A percentile compares a stretch with the other conserved stretches of the same genome.
phyloP scores from a whole-genome alignment of 1,140 invertebrate genomes.

The Arion vulgaris region DNA sequence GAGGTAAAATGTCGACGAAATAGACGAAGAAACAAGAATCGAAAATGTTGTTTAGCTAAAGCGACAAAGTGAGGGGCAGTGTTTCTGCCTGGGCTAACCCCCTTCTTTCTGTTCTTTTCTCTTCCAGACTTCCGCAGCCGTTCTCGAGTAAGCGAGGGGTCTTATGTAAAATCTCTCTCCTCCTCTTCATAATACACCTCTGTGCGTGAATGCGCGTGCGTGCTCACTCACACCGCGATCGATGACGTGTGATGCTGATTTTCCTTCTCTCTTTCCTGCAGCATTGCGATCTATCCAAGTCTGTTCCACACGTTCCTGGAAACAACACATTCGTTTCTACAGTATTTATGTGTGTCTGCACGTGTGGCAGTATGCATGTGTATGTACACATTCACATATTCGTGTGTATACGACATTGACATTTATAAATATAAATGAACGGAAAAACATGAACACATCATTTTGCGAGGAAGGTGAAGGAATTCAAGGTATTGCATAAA shows the following conservation, averaged over 20 bases:
- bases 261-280: neutral
- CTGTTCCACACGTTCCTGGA: neutral
- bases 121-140: neutral
- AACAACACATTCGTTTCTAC: neutral
- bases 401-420: too few relatives aligned
- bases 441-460: neutral
- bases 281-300: neutral
- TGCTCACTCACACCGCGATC: conserved; percentile 4
- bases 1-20: neutral
- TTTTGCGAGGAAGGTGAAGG: neutral
- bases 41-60: neutral
- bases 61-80: conserved; percentile 22
- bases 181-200: neutral
- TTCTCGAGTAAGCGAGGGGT: neutral
- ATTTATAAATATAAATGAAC: neutral
- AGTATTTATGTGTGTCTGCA: neutral
- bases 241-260: neutral
- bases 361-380: neutral
- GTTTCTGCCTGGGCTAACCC: neutral
- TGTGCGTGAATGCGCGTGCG: neutral
- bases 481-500: neutral
- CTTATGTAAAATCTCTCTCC: neutral
- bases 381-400: too few relatives aligned
- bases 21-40: conserved; percentile 16
- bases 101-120: neutral